Percentiles rank a stretch among this genome's conserved stretches.
phyloP scores from a whole-genome alignment of 1,140 invertebrate genomes.

The Sitodiplosis mosellana region DNA sequence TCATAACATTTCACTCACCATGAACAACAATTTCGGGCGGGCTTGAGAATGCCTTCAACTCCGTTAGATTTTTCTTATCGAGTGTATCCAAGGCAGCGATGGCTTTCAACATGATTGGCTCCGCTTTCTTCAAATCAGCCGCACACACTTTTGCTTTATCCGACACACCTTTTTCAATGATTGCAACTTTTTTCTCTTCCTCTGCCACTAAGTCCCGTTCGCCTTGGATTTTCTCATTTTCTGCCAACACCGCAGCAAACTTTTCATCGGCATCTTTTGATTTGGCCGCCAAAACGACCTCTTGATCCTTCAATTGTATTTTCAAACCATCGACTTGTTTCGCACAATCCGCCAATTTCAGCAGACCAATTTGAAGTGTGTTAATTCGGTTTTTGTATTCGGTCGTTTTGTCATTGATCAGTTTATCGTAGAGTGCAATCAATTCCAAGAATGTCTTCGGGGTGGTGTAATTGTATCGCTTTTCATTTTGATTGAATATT shows the following conservation, averaged over 20 bases:
- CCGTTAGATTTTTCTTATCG: conserved; percentile 86
- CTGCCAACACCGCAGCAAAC: conserved; percentile 69
- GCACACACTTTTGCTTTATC: conserved; percentile 73
- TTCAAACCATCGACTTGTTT: conserved; percentile 49
- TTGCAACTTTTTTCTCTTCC: conserved; percentile 77
- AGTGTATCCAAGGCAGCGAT: conserved; percentile 81
- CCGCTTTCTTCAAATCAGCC: conserved; percentile 74
- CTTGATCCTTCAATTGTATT: conserved; percentile 72
- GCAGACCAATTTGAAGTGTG: conserved; percentile 78
- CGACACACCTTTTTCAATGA: conserved; percentile 72
- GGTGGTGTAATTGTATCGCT: conserved; percentile 89
- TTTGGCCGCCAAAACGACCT: conserved; percentile 64
- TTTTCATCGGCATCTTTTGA: conserved; percentile 70
- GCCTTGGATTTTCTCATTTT: conserved; percentile 75
- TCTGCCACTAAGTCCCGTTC: conserved; percentile 66
- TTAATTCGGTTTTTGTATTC: conserved; percentile 63
- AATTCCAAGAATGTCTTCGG: conserved; percentile 93
- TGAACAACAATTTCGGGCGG: conserved; percentile 66
- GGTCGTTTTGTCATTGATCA: conserved; percentile 57
- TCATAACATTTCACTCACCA: conserved; percentile 79
- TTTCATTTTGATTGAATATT: conserved; percentile 76
- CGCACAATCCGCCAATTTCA: conserved; percentile 71
- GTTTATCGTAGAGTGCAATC: conserved; percentile 69
- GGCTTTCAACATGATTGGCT: conserved; percentile 33
- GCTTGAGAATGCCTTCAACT: conserved; percentile 82